A percentile compares a stretch with the other conserved stretches of the same genome.
Evolutionary conservation across 1,140 invertebrate genomes (phyloP).

Genomic region (Marisa cornuarietis): DNA sequence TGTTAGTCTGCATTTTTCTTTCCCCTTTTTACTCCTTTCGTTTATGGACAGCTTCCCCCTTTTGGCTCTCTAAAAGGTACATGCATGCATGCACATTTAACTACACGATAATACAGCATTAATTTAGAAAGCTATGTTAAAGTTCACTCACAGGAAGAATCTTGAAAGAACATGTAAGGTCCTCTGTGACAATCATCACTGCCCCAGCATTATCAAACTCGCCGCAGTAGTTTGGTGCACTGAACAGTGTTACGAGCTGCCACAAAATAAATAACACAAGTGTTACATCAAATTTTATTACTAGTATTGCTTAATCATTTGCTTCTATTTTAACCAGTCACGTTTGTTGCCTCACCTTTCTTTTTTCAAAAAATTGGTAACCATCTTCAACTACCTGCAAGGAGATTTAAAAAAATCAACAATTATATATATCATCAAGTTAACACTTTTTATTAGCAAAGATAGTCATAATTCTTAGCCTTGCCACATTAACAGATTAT

Average conservation of each 20-base stretch:
- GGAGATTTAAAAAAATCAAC: no score
- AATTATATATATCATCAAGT: no score
- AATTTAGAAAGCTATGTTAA: background rate
- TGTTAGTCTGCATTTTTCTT: background rate
- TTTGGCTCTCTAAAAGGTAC: constrained; percentile 9
- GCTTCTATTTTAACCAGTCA: background rate
- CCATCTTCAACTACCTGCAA: constrained; percentile 76
- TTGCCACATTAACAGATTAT: no score
- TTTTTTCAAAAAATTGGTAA: constrained; percentile 65
- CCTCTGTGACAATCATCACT: constrained; percentile 86
- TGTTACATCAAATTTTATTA: background rate
- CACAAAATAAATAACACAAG: constrained; percentile 11
- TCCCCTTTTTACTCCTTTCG: background rate
- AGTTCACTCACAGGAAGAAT: constrained; percentile 56
- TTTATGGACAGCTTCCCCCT: constrained; percentile 14
- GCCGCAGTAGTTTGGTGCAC: constrained; percentile 81
- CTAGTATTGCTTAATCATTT: background rate
- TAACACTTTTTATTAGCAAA: no score
- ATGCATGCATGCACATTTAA: background rate
- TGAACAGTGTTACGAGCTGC: constrained; percentile 64
- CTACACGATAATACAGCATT: background rate
- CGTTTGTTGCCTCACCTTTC: constrained; percentile 51
- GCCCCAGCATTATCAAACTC: constrained; percentile 86
- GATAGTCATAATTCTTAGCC: no score
- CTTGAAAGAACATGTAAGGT: constrained; percentile 80